Base-by-base conservation (phyloP, 1,140 invertebrate genomes). In the Drosophila neocordata region DNA sequence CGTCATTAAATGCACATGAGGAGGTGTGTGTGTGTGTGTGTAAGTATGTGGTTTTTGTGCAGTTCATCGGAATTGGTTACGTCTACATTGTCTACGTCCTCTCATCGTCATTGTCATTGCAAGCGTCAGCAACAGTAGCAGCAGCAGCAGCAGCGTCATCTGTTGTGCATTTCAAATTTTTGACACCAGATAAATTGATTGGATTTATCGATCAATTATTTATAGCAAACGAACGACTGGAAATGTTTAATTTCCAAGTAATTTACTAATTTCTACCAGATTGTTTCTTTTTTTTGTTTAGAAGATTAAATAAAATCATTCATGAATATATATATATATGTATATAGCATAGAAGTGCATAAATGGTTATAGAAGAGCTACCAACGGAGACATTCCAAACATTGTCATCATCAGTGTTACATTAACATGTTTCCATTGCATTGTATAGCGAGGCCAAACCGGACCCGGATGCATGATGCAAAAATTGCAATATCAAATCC, bases 401-500 rank as follows among this genome's bases (percentile, higher is more conserved):
- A 34, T 55, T 15, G 53, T 34, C 53, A 56, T 34, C 27, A 56
- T 34, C 9, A 56, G 5, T 12, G 24, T 24, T 27, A 53, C 22
- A 53, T 24, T 27, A 53, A 7, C 51, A 53, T 24, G 41, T 44
- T 20, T 22, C 9, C 52, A 34, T 31, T 7, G 27, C 57, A 55
- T 41, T 9, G 24, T 15, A 37, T 41, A 27, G 13, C 60, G 9
- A 18, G 20, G 11, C 41, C 41, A 18, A 48, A 20, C 41, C 41
- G 41, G 41, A 59, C 71, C 67, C 79, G 80, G 79, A 84, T 83
- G 80, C 79, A 65, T 65, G 57, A 75, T 72, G 63, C 69, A 79
- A 84, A 83, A 69, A 74, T 67, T 84, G 80, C 80, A 79, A 73
- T 83, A 74, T 79, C 72, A 76, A 76, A 73, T 60, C 64, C 38